Evolutionary conservation across 2,113 vertebrate genomes (phyloP).

Genomic region (Sardina pilchardus): DNA sequence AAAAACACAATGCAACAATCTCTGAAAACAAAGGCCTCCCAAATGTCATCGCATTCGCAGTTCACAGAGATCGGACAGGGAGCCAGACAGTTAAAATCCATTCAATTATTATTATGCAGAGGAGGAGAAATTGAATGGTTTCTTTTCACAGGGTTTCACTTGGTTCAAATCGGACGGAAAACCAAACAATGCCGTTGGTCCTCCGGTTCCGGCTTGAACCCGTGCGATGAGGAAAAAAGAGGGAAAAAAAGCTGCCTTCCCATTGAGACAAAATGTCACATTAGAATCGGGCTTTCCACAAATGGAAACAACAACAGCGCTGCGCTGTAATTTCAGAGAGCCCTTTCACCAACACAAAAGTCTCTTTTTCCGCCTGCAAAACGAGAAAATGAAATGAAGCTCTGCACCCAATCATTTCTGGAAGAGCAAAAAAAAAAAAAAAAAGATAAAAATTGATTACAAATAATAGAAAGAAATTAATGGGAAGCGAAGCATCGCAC

Average conservation of each 20-base stretch:
- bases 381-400: neutral
- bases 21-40: conserved; percentile 1
- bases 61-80: conserved; percentile 23
- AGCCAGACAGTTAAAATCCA: conserved; percentile 28
- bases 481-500: conserved; percentile 1
- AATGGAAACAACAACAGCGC: neutral
- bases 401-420: neutral
- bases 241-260: conserved; percentile 14
- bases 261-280: conserved; percentile 43
- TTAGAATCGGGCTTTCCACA: conserved; percentile 18
- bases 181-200: conserved; percentile 10
- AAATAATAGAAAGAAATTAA: neutral
- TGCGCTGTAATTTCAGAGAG: neutral
- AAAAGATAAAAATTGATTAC: neutral
- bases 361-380: neutral
- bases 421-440: neutral
- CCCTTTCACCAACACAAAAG: neutral
- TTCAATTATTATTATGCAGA: conserved; percentile 39
- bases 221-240: neutral
- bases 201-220: conserved; percentile 11
- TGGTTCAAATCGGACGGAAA: conserved; percentile 9
- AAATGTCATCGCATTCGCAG: conserved; percentile 28
- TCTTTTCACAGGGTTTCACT: conserved; percentile 7
- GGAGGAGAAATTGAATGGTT: neutral
- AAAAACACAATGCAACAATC: neutral